Percentiles rank a stretch among this genome's conserved stretches.
phyloP scores from a whole-genome alignment of 2,888 invertebrate species.

The Cheilosia vulpina region DNA sequence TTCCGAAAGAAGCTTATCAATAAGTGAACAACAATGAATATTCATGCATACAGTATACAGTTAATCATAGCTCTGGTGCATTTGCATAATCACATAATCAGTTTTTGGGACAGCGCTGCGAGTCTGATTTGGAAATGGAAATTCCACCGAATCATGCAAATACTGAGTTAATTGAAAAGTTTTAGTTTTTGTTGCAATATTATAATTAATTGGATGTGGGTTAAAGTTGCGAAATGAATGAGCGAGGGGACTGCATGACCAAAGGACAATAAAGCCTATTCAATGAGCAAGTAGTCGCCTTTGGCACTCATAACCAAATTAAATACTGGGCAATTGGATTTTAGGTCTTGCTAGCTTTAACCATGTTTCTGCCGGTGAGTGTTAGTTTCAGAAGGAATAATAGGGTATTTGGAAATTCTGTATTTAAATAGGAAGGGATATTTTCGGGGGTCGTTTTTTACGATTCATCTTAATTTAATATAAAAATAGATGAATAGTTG shows the following conservation, averaged over 20 bases:
- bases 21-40: slow-evolving; percentile 50
- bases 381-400: no score
- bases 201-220: background rate
- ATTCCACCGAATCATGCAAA: background rate
- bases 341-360: no score
- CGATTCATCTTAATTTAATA: no score
- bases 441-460: no score
- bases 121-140: background rate
- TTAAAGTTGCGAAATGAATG: background rate
- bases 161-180: slow-evolving; percentile 8
- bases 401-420: no score
- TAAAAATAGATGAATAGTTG: no score
- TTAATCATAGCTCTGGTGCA: slow-evolving; percentile 27
- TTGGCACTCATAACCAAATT: no score
- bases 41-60: slow-evolving; percentile 22
- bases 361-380: no score
- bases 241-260: background rate
- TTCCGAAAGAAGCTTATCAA: slow-evolving; percentile 29
- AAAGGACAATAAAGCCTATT: no score
- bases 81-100: slow-evolving; percentile 46
- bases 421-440: no score
- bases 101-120: slow-evolving; percentile 3
- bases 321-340: no score
- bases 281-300: no score
- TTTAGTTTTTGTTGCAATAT: background rate